Percentiles rank a stretch among this genome's conserved stretches.
Conservation (phyloP, 2,797 vertebrate species). For the Phalanger gymnotis region DNA sequence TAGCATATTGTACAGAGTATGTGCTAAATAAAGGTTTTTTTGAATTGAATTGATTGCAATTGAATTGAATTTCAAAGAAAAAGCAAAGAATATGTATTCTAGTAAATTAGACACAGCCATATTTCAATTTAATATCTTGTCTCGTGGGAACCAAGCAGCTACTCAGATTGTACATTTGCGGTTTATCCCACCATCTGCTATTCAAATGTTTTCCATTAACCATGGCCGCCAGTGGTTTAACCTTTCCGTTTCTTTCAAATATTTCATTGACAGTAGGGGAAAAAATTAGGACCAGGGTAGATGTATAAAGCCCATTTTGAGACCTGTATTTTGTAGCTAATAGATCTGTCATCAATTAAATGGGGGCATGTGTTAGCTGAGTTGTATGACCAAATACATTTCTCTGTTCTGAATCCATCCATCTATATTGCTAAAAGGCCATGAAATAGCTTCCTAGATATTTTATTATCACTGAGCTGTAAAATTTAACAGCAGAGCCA, state of each 20-base stretch:
- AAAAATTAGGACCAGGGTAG: conserved; percentile 19
- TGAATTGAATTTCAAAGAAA: neutral
- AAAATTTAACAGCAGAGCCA: conserved; percentile 81
- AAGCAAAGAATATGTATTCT: conserved; percentile 30
- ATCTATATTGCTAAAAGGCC: conserved; percentile 79
- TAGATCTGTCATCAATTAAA: conserved; percentile 79
- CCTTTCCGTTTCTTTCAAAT: conserved; percentile 70
- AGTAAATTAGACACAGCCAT: conserved; percentile 61
- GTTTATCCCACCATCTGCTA: conserved; percentile 73
- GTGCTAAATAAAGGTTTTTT: neutral
- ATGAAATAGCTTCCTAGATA: conserved; percentile 81
- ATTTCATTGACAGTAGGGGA: conserved; percentile 51
- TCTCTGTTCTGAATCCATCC: conserved; percentile 79
- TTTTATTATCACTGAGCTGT: conserved; percentile 82
- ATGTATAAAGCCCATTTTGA: conserved; percentile 62
- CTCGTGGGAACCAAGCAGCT: conserved; percentile 62
- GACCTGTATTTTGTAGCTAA: conserved; percentile 71
- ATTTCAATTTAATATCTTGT: conserved; percentile 58
- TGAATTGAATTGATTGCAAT: neutral
- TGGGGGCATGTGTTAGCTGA: conserved; percentile 61
- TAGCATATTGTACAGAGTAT: neutral
- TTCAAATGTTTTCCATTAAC: conserved; percentile 70
- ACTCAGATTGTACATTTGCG: conserved; percentile 60
- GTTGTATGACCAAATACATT: conserved; percentile 74
- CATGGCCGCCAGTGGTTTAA: conserved; percentile 63